Base-by-base conservation (phyloP, 37 sponge, comb jelly and placozoan species). In the Oopsacas minuta region DNA sequence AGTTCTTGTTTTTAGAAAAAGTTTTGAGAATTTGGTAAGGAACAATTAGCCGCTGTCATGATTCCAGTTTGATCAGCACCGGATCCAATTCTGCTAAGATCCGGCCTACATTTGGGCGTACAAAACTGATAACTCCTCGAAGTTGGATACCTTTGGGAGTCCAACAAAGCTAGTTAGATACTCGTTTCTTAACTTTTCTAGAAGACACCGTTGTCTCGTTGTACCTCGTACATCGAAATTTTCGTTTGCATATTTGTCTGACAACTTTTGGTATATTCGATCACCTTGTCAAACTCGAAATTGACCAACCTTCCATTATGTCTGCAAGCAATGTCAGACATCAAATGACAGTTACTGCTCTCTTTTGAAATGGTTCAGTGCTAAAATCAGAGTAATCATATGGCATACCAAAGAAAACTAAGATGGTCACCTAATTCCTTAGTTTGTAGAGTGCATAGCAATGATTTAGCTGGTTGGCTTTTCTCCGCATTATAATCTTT, bases 221-320 rank as follows among this genome's bases (percentile, higher is more conserved):
- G 75, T 61, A 61, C 75, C 75, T 61, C 75, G 22, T 61, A 61
- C 75, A 61, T 61, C 75, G 75, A 61, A 61, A 61, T 61, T 61
- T 61, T 61, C 75, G 75, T 32, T 20, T 61, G 75, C 20, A 61
- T 61, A 61, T 25, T 42, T 61, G 17, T n/a, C 75, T 3, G 22
- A 61, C 75, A 61, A 61, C 75, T 61, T 61, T 61, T 61, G 30
- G 75, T 34, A 61, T 61, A 61, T 61, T 61, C 75, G 28, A 61
- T n/a, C 7, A 61, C 75, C 30, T 61, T 61, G 75, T 61, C 75
- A 61, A 61, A 61, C 75, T 61, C 75, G 75, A 61, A 61, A 61
- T 61, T 61, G 75, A 61, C 7, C 75, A 61, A 61, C 75, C 30
- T 61, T 61, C 75, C 75, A 25, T 61, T 34, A 61, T 25, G 75